Evolutionary conservation across 2,888 invertebrate genomes (phyloP).

Genomic region (Cantharis nigra): DNA sequence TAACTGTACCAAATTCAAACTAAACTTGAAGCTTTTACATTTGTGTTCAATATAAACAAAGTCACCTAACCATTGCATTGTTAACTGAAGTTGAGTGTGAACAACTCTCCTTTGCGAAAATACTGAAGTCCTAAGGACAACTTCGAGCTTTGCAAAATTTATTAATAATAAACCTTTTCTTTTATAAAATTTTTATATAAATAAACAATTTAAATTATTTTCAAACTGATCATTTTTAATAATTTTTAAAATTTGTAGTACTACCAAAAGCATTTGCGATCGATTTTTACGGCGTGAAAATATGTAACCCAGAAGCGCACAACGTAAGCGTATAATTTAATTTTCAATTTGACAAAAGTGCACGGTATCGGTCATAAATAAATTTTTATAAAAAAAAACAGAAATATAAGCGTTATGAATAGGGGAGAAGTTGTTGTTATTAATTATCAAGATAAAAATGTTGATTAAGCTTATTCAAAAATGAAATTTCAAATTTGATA

Average conservation of each 20-base stretch:
- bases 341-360: constrained; percentile 16
- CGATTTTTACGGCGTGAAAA: not conserved
- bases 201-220: not conserved
- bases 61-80: not conserved
- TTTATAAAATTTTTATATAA: not conserved
- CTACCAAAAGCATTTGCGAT: not conserved
- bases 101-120: not conserved
- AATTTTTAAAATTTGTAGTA: not conserved
- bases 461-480: not conserved
- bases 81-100: not conserved
- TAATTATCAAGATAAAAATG: not conserved
- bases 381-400: constrained; percentile 21
- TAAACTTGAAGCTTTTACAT: not conserved
- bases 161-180: not conserved
- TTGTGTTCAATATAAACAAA: not conserved
- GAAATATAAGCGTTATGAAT: constrained; percentile 19
- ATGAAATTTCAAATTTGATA: not conserved
- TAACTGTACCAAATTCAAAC: not conserved
- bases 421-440: constrained; percentile 4
- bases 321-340: constrained; percentile 11
- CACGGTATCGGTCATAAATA: constrained; percentile 21
- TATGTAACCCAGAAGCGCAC: not conserved
- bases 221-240: not conserved
- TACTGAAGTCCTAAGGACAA: not conserved
- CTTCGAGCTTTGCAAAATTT: not conserved